Evolutionary conservation across 1,140 invertebrate genomes (phyloP).

Genomic region (Charaxes varanes): DNA sequence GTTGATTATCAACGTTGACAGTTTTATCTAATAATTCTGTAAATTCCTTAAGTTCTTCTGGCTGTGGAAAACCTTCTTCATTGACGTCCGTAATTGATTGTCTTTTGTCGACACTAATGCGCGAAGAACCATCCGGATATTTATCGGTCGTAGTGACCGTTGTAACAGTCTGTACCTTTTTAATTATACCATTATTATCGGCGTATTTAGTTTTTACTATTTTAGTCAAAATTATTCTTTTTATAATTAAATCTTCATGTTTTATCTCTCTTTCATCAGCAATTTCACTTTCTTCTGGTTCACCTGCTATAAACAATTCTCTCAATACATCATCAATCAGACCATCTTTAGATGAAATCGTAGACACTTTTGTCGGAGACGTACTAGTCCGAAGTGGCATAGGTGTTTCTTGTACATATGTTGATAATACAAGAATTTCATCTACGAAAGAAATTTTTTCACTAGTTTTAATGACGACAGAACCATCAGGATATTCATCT

Average conservation of each 20-base stretch:
- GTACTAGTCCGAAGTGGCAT: too few relatives aligned
- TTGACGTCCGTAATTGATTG: slow-evolving; percentile 45
- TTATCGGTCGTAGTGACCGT: slow-evolving; percentile 47
- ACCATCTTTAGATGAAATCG: background rate
- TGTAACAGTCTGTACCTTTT: slow-evolving; percentile 49
- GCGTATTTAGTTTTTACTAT: slow-evolving; percentile 41
- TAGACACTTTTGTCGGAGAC: background rate
- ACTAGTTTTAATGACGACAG: slow-evolving; percentile 54
- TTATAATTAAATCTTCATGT: slow-evolving; percentile 42
- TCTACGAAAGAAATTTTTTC: slow-evolving; percentile 48
- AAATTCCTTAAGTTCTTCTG: slow-evolving; percentile 29
- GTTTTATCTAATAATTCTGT: slow-evolving; percentile 46
- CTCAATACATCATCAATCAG: slow-evolving; percentile 28
- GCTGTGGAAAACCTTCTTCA: slow-evolving; percentile 15
- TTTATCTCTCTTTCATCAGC: slow-evolving; percentile 30
- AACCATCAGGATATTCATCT: slow-evolving; percentile 63
- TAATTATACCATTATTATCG: slow-evolving; percentile 29
- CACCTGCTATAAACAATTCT: slow-evolving; percentile 24
- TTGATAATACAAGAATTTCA: slow-evolving; percentile 16
- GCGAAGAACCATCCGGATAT: slow-evolving; percentile 53
- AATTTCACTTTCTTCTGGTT: slow-evolving; percentile 45
- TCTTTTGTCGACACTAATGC: slow-evolving; percentile 42
- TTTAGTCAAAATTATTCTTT: slow-evolving; percentile 41
- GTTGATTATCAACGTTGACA: slow-evolving; percentile 47
- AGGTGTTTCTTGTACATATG: slow-evolving; percentile 1